phyloP scores from a whole-genome alignment of 2,113 vertebrate species.

The Bothrops jararaca region DNA sequence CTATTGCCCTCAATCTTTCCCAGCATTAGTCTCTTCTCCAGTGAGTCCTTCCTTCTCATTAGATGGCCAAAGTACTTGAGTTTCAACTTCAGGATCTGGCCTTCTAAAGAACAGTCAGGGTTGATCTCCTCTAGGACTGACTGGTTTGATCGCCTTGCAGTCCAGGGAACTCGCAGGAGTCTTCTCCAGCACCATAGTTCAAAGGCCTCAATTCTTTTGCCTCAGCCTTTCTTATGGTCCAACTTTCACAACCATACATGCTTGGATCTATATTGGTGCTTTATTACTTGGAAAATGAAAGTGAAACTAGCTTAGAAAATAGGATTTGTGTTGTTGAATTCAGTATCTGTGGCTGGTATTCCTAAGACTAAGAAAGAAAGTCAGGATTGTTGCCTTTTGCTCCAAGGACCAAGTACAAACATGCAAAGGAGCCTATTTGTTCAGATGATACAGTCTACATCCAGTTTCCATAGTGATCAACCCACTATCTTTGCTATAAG shows the following conservation, averaged over 20 bases:
- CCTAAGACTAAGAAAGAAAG: not conserved
- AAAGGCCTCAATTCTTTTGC: no score
- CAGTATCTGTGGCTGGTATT: not conserved
- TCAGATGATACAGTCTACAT: not conserved
- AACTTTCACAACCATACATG: not conserved
- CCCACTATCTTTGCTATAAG: not conserved
- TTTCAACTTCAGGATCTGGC: no score
- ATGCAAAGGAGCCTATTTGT: not conserved
- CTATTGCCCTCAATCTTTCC: no score
- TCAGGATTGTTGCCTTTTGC: not conserved
- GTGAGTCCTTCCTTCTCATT: no score
- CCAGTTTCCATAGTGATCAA: not conserved
- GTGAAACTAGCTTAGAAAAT: not conserved
- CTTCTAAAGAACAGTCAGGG: no score
- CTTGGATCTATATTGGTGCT: not conserved
- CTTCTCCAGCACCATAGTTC: no score
- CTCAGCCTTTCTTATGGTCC: no score
- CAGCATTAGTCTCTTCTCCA: no score
- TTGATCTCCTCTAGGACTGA: no score
- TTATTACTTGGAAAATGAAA: not conserved
- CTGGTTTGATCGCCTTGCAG: no score
- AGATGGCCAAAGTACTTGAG: no score
- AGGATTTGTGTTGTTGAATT: not conserved
- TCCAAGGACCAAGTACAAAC: not conserved
- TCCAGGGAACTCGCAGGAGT: no score